A percentile compares a stretch with the other conserved stretches of the same genome.
Evolutionary conservation across 2,888 invertebrate genomes (phyloP).

Genomic region (Argynnis bischoffii): DNA sequence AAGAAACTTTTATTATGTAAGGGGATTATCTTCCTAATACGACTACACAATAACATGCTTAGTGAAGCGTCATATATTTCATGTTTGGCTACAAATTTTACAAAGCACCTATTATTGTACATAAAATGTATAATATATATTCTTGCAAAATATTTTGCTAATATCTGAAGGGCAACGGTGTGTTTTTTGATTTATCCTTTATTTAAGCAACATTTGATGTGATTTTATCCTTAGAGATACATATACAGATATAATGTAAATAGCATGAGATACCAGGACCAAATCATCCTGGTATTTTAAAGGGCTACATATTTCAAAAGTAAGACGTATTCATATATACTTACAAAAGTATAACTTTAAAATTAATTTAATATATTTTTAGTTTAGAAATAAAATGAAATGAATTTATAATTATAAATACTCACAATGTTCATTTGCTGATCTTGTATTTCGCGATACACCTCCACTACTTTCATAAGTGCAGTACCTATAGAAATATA

Average conservation of each 20-base stretch:
- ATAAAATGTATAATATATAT: background rate
- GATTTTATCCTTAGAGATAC: too few species aligned
- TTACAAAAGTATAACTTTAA: too few species aligned
- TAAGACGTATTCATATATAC: too few species aligned
- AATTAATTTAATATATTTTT: slow-evolving; percentile 5
- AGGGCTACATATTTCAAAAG: too few species aligned
- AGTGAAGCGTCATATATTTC: slow-evolving; percentile 11
- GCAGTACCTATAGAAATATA: slow-evolving; percentile 87
- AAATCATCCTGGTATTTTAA: too few species aligned
- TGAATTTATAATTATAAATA: too few species aligned
- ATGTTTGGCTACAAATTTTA: slow-evolving; percentile 13
- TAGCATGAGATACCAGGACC: too few species aligned
- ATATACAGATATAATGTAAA: too few species aligned
- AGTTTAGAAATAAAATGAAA: background rate
- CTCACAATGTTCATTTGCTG: slow-evolving; percentile 97
- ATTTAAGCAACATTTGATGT: too few species aligned
- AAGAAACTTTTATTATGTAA: slow-evolving; percentile 35
- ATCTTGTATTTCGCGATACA: slow-evolving; percentile 96
- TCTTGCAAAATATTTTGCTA: background rate
- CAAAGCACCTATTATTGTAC: slow-evolving; percentile 7
- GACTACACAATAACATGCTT: slow-evolving; percentile 16
- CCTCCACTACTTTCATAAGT: slow-evolving; percentile 95
- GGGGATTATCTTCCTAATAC: slow-evolving; percentile 29
- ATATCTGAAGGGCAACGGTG: too few species aligned
- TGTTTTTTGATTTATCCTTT: too few species aligned